Evolutionary conservation across 2,888 invertebrate species (phyloP).

Genomic region (Crematogaster levior): DNA sequence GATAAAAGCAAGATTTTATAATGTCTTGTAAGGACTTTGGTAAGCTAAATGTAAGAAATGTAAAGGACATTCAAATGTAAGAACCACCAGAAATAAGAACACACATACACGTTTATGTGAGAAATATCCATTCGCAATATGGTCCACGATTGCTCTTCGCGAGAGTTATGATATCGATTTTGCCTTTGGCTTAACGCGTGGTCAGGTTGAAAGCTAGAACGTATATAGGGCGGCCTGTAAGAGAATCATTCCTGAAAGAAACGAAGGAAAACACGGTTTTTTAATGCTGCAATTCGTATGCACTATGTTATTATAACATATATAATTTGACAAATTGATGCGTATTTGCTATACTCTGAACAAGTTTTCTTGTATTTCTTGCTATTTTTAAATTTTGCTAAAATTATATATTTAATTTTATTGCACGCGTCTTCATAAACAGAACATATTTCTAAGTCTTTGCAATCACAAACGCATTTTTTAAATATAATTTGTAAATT

Average conservation of each 20-base stretch:
- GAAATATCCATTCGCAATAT: conserved; percentile 65
- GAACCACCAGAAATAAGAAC: neutral
- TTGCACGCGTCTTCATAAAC: neutral
- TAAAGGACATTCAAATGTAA: neutral
- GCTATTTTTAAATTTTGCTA: neutral
- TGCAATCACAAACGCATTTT: neutral
- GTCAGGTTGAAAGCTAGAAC: conserved; percentile 69
- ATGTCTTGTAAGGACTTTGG: neutral
- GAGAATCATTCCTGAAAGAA: conserved; percentile 24
- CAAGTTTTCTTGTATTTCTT: no score
- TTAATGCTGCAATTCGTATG: neutral
- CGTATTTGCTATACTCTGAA: neutral
- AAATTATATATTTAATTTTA: neutral
- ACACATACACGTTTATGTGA: conserved; percentile 9
- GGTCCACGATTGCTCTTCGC: conserved; percentile 60
- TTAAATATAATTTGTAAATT: conserved; percentile 15
- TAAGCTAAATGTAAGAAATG: conserved; percentile 7
- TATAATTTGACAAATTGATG: neutral
- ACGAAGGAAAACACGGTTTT: neutral
- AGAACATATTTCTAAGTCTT: neutral
- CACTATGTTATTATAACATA: neutral
- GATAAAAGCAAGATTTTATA: neutral
- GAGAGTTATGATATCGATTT: conserved; percentile 76
- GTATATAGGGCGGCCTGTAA: conserved; percentile 58
- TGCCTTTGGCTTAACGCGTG: conserved; percentile 69